Conservation (phyloP, 2,888 invertebrate species). For the Sericinus montela region DNA sequence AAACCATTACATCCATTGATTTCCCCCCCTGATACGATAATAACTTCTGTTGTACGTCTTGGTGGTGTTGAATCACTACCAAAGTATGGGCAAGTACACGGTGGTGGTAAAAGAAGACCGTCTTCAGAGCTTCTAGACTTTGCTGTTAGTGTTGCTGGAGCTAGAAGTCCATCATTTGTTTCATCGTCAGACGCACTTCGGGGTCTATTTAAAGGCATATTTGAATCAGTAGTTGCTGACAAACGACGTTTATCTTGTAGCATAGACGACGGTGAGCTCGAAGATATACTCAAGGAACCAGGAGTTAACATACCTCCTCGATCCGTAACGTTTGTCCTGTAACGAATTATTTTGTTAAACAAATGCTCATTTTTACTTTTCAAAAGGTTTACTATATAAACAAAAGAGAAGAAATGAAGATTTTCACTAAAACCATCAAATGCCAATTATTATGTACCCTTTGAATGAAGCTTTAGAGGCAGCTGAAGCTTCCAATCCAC, state of each 20-base stretch:
- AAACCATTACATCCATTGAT: slow-evolving; percentile 66
- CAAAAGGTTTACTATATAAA: too few relatives aligned
- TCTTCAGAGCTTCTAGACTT: slow-evolving; percentile 71
- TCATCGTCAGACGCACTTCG: slow-evolving; percentile 69
- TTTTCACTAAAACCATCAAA: slow-evolving; percentile 38
- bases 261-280: slow-evolving; percentile 72
- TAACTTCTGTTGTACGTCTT: slow-evolving; percentile 65
- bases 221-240: slow-evolving; percentile 57
- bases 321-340: slow-evolving; percentile 64
- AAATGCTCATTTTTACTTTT: too few relatives aligned
- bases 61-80: slow-evolving; percentile 82
- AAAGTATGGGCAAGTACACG: slow-evolving; percentile 90
- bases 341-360: slow-evolving; percentile 16
- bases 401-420: not conserved
- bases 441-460: slow-evolving; percentile 70
- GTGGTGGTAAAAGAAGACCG: slow-evolving; percentile 82
- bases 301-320: slow-evolving; percentile 68
- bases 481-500: slow-evolving; percentile 87
- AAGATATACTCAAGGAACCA: slow-evolving; percentile 67
- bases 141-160: slow-evolving; percentile 54
- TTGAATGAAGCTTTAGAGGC: slow-evolving; percentile 66
- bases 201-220: slow-evolving; percentile 55
- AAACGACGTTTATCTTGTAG: slow-evolving; percentile 61
- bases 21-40: slow-evolving; percentile 77
- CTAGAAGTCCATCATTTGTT: slow-evolving; percentile 58